Base-by-base conservation (phyloP, 2,797 vertebrate species). In the Microctenopoma lineatum region DNA sequence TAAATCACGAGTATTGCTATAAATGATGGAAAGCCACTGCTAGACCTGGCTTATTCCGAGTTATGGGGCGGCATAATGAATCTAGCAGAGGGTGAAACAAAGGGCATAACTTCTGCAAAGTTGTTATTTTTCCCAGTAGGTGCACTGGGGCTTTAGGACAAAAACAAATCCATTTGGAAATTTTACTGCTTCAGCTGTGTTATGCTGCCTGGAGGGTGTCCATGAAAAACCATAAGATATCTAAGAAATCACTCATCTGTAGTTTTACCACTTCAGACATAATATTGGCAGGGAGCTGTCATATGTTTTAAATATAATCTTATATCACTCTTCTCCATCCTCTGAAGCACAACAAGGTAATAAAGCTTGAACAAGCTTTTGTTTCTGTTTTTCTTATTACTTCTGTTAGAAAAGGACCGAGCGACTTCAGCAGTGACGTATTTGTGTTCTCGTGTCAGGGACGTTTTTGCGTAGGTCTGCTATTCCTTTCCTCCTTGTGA, bases 101-200 rank as follows among this genome's bases (percentile, higher is more conserved):
- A 88, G 89, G 84, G 66, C 84, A 87, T 51, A 76, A 85, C 81
- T 83, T 84, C 60, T 71, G 62, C 65, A 71, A 69, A 79, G 61
- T 76, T 85, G 73, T 87, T 87, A 79, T 88, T 87, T 86, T 80
- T 82, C 84, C 68, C 77, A 81, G 81, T 87, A 74, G 77, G 75
- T 84, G 74, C 67, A 63, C 75, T 78, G 67, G 44, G 74, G 70
- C 79, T 85, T 70, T 34, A 78, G 75, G 77, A 86, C 73, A 77
- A 88, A 90, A 89, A 86, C 84, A 85, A 87, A 83, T 84, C 80
- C 68, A 84, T 89, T 89, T 72, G 56, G 67, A 85, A 79, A 62
- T 71, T 72, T 85, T 79, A 83, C 76, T 71, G 75, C 62, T 70
- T 62, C n/a, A 45, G 51, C 70, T 66, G 55, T 71, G 72, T 82